Evolutionary conservation across 2,888 invertebrate species (phyloP).

Genomic region (Pseudanteris insignis): DNA sequence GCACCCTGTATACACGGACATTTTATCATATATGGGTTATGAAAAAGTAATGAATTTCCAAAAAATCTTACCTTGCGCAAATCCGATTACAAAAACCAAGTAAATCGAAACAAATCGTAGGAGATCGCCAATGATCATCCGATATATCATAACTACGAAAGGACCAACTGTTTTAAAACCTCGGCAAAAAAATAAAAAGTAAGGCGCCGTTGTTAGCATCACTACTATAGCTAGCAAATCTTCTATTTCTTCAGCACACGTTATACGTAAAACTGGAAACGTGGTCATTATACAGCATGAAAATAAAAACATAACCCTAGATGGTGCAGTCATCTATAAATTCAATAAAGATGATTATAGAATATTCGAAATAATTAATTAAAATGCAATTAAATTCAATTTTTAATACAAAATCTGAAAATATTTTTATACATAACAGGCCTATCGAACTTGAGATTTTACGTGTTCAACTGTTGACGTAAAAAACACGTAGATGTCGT

Average conservation of each 20-base stretch:
- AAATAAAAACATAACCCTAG: conserved; percentile 92
- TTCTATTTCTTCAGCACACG: conserved; percentile 87
- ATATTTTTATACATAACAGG: too few species aligned
- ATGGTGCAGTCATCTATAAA: conserved; percentile 89
- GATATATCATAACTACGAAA: conserved; percentile 99
- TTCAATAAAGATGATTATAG: too few species aligned
- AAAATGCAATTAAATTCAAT: too few species aligned
- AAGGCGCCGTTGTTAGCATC: conserved; percentile 95
- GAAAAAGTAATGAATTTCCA: neutral
- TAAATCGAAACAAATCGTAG: conserved; percentile 96
- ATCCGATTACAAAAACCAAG: conserved; percentile 95
- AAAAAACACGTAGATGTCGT: too few species aligned
- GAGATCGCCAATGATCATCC: conserved; percentile 97
- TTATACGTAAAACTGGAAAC: conserved; percentile 84
- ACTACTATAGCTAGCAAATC: conserved; percentile 92
- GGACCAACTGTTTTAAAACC: conserved; percentile 98
- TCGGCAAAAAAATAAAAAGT: conserved; percentile 97
- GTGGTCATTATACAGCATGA: conserved; percentile 89
- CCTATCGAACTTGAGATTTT: too few species aligned
- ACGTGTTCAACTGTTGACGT: too few species aligned
- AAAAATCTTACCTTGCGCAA: conserved; percentile 82
- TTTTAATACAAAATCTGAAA: too few species aligned
- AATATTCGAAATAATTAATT: too few species aligned
- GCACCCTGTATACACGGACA: too few species aligned
- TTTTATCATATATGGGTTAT: neutral